Evolutionary conservation across 2,888 invertebrate species (phyloP).

Genomic region (Drosophila colorata): DNA sequence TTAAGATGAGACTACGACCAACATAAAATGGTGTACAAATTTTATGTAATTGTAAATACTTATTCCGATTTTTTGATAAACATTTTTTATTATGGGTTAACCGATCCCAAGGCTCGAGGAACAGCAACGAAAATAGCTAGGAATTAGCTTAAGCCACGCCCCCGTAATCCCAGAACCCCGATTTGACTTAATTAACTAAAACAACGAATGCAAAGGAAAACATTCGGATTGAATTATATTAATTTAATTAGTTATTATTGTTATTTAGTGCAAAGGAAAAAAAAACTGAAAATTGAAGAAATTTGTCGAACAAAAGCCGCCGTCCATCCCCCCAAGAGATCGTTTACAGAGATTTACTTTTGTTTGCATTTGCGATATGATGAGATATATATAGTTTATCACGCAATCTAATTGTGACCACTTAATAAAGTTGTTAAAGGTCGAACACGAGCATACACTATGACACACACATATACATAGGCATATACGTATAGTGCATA

Average conservation of each 20-base stretch:
- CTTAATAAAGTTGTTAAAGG: slow-evolving; percentile 51
- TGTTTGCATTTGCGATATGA: slow-evolving; percentile 49
- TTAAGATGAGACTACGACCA: slow-evolving; percentile 57
- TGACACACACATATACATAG: slow-evolving; percentile 21
- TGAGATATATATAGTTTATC: slow-evolving; percentile 57
- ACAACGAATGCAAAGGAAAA: slow-evolving; percentile 20
- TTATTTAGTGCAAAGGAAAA: slow-evolving; percentile 32
- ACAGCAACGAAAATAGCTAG: slow-evolving; percentile 54
- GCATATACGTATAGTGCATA: slow-evolving; percentile 18
- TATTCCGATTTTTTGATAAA: slow-evolving; percentile 54
- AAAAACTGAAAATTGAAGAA: slow-evolving; percentile 32
- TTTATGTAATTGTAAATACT: slow-evolving; percentile 50
- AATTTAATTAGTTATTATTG: slow-evolving; percentile 34
- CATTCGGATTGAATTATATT: slow-evolving; percentile 26
- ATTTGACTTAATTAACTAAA: neutral
- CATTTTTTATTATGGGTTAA: slow-evolving; percentile 51
- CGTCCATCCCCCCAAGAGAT: slow-evolving; percentile 64
- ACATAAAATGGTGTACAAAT: slow-evolving; percentile 32
- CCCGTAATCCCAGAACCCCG: neutral
- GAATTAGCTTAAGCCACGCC: slow-evolving; percentile 4
- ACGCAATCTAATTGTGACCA: slow-evolving; percentile 70
- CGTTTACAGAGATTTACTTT: slow-evolving; percentile 59
- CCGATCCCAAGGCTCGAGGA: slow-evolving; percentile 29
- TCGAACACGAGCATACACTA: slow-evolving; percentile 31
- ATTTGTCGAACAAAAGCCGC: slow-evolving; percentile 46